These are phyloP conservation scores for Clarias pachynema DNA, from an alignment of 2,797 vertebrate genomes.

Conservation along the genomic window DNA sequence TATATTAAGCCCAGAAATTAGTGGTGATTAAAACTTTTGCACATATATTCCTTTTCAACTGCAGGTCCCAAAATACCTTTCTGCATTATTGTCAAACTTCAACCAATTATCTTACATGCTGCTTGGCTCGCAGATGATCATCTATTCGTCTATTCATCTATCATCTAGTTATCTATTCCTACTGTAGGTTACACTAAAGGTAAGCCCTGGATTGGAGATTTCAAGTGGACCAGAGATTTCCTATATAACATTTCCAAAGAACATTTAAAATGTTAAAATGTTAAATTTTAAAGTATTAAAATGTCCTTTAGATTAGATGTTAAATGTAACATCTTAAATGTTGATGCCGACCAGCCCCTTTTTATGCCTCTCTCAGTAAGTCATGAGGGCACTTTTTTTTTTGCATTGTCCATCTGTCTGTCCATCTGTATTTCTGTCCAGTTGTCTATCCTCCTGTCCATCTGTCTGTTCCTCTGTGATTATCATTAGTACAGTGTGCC, in stretches of 20 bases:
- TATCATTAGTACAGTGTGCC: background rate
- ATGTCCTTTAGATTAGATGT: background rate
- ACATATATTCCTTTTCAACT: background rate
- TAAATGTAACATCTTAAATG: background rate
- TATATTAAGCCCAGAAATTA: no score
- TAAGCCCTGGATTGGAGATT: background rate
- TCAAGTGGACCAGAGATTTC: background rate
- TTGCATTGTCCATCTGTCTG: background rate
- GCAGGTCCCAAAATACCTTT: background rate
- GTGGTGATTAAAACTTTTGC: background rate
- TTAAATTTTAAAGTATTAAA: background rate
- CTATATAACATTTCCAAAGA: no score
- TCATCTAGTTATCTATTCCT: background rate
- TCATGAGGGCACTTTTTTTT: background rate
- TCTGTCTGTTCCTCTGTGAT: background rate
- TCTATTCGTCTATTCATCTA: no score
- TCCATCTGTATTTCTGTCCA: conserved; percentile 1
- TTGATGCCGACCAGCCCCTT: no score
- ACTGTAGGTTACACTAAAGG: background rate
- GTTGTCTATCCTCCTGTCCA: background rate
- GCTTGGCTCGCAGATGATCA: background rate
- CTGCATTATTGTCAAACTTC: background rate
- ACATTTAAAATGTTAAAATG: no score
- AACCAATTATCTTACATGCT: background rate
- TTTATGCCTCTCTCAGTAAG: background rate